Base-by-base conservation (phyloP, 1,140 invertebrate genomes). In the Platyscapa corneri region DNA sequence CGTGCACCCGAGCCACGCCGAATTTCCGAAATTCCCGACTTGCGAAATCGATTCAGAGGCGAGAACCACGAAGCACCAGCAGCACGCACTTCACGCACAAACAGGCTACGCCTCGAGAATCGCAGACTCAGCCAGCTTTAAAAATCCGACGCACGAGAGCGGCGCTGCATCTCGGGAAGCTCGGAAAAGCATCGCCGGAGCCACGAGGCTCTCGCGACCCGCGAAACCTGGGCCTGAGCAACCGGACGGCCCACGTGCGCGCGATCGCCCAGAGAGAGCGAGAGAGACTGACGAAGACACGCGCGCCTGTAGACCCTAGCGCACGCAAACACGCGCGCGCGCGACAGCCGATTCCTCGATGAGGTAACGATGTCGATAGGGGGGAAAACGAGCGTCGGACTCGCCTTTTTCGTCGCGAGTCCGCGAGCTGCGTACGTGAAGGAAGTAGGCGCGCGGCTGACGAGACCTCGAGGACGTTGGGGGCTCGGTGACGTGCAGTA, bases 321-420 rank as follows among this genome's bases (percentile, higher is more conserved):
- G 64, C 18, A 49, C n/a, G 30, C 56, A 32, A 46, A 30, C 83
- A 79, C 77, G 67, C 46, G 72, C 79, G 64, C 85, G 82, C 81
- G 80, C 23, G 74, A 20, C 42, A 64, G 16, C 34, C 65, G 80
- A 70, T 78, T 78, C 76, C 60, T 70, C 82, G 82, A 83, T 83
- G 82, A 83, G 53, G 82, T 83, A 83, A 83, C 72, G 34, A 81
- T 56, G 37, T 30, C 60, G 74, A 83, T 83, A 56, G 70, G 37
- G 56, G 82, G 81, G 84, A 90, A 42, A 88, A 87, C 80, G 82
- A 42, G 64, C 67, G 77, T 79, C 77, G 37, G 39, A 46, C 12
- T 49, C 79, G 64, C 79, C 79, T 81, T 81, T 77, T 77, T 77
- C 75, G 75, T 75, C 72, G 23, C 20, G 37, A n/a, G 32, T 46